These are phyloP conservation scores for Xestia sexstrigata DNA, from an alignment of 2,888 invertebrate genomes.

Conservation along the genomic window DNA sequence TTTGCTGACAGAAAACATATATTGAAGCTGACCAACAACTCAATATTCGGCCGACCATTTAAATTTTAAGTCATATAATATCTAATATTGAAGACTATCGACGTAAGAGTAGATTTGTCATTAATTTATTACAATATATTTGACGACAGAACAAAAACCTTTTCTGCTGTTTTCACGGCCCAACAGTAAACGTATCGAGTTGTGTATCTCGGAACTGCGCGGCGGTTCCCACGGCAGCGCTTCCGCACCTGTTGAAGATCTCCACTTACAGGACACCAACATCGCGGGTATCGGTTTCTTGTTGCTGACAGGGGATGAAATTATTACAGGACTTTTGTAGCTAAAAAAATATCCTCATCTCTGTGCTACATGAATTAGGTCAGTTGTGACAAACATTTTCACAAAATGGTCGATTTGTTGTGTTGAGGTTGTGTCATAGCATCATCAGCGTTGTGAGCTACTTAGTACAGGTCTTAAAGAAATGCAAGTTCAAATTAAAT, in stretches of 20 bases:
- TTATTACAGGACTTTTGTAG: neutral
- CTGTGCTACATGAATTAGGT: neutral
- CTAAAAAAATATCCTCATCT: too few relatives aligned
- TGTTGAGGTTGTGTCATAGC: neutral
- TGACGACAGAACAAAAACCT: neutral
- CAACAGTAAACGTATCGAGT: slow-evolving; percentile 61
- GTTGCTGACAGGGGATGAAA: neutral
- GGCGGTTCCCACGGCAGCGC: slow-evolving; percentile 71
- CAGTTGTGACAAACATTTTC: neutral
- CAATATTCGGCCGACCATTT: neutral
- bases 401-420: neutral
- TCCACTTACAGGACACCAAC: slow-evolving; percentile 71
- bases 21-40: neutral
- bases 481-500: too few relatives aligned
- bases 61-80: too few relatives aligned
- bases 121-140: neutral
- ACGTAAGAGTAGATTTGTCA: neutral
- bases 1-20: neutral
- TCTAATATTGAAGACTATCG: too few relatives aligned
- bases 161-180: slow-evolving; percentile 7
- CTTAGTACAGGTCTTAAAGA: neutral
- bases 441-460: too few relatives aligned
- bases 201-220: slow-evolving; percentile 65
- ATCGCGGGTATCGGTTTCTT: slow-evolving; percentile 30
- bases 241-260: slow-evolving; percentile 73